Conservation (phyloP, 2,113 vertebrate genomes). For the Oncorhynchus masou region DNA sequence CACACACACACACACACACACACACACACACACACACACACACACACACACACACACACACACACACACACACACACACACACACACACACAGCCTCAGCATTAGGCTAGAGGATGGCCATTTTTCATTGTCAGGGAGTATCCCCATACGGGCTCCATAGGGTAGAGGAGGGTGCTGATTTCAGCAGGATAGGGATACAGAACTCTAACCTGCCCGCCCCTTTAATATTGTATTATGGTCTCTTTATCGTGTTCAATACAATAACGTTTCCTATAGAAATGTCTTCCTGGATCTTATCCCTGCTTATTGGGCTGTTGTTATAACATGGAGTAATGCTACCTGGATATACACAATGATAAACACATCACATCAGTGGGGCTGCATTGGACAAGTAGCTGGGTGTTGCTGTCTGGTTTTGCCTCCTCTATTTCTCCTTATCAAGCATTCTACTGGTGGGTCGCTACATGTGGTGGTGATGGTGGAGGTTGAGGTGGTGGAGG, state of each 20-base stretch:
- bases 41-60: not conserved
- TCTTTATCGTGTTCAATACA: constrained; percentile 43
- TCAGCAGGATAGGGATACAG: constrained; percentile 69
- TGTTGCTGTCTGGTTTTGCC: no score
- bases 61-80: constrained; percentile 7
- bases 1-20: no score
- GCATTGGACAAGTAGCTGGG: no score
- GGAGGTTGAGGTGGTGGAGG: no score
- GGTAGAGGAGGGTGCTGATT: constrained; percentile 66
- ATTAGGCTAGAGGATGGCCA: constrained; percentile 57
- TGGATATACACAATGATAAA: no score
- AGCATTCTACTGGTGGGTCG: no score
- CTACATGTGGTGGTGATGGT: no score
- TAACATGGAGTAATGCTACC: constrained; percentile 21
- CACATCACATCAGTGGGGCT: no score
- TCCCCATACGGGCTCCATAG: constrained; percentile 52
- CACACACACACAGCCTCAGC: constrained; percentile 30
- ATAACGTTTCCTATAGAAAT: constrained; percentile 58
- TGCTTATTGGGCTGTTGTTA: constrained; percentile 30
- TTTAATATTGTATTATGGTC: constrained; percentile 32
- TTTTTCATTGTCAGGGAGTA: constrained; percentile 74
- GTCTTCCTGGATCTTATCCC: constrained; percentile 40
- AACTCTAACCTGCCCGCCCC: constrained; percentile 60
- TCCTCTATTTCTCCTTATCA: no score
- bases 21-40: not conserved